phyloP scores from a whole-genome alignment of 64 coral and sea anemone species.

The Montipora sp. region DNA sequence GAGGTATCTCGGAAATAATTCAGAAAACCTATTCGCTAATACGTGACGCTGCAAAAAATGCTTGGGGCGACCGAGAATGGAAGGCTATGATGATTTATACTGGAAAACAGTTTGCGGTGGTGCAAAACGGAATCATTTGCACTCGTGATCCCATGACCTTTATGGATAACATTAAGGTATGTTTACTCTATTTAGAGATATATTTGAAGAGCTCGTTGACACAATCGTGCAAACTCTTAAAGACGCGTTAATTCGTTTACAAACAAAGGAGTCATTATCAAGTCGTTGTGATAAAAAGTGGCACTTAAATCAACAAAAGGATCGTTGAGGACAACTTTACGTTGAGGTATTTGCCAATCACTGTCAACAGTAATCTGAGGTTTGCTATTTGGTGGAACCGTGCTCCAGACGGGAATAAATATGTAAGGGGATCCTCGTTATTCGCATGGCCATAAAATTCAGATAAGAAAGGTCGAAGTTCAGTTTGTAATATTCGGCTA shows the following conservation, averaged over 20 bases:
- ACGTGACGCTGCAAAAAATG: background rate
- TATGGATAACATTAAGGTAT: background rate
- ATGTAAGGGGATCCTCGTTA: too few relatives aligned
- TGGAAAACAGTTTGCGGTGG: background rate
- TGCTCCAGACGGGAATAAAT: too few relatives aligned
- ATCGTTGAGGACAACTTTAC: background rate
- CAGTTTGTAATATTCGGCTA: too few relatives aligned
- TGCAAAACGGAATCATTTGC: background rate
- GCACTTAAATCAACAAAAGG: background rate
- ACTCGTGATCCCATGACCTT: background rate
- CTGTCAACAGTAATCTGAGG: too few relatives aligned
- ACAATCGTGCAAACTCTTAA: background rate
- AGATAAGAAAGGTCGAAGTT: too few relatives aligned
- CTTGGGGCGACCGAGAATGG: background rate
- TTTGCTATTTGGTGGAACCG: too few relatives aligned
- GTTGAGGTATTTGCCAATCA: background rate
- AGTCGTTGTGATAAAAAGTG: background rate
- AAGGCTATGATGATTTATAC: background rate
- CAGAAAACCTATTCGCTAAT: background rate
- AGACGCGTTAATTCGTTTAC: background rate
- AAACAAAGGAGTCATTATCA: background rate
- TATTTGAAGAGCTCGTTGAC: background rate
- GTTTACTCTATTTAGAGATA: background rate
- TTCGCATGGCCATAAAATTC: too few relatives aligned
- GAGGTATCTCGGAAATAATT: conserved; percentile 15